Conservation (phyloP, 1,140 invertebrate species). For the Eueides isabella region DNA sequence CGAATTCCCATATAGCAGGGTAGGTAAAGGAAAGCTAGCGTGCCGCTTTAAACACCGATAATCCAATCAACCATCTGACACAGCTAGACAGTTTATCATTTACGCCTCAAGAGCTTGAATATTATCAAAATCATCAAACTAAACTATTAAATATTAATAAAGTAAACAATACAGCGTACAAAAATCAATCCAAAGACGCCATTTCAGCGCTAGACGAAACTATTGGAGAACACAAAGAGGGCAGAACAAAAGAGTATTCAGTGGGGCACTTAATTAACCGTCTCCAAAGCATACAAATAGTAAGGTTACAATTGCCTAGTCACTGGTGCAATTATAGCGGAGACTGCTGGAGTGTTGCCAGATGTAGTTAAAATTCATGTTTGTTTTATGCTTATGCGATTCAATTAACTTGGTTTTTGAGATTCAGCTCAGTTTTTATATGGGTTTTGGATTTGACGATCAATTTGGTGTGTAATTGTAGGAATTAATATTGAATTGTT, state of each 20-base stretch:
- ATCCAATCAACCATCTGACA: too few relatives aligned
- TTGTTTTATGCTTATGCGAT: slow-evolving; percentile 39
- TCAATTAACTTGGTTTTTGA: slow-evolving; percentile 32
- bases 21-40: too few relatives aligned
- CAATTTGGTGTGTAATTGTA: not conserved
- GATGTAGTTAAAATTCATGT: slow-evolving; percentile 45
- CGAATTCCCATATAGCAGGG: too few relatives aligned
- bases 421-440: not conserved
- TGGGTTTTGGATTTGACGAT: not conserved
- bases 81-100: too few relatives aligned
- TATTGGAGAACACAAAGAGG: slow-evolving; percentile 20
- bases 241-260: slow-evolving; percentile 33
- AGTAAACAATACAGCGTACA: not conserved
- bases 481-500: not conserved
- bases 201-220: slow-evolving; percentile 17
- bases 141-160: not conserved
- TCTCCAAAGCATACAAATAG: slow-evolving; percentile 49
- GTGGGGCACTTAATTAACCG: slow-evolving; percentile 48
- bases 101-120: not conserved
- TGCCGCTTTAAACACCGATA: too few relatives aligned
- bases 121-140: not conserved
- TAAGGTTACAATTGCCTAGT: slow-evolving; percentile 45
- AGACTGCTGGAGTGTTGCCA: slow-evolving; percentile 42
- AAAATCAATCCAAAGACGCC: not conserved
- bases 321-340: slow-evolving; percentile 42